Percentiles rank a stretch among this genome's conserved stretches.
Evolutionary conservation across 1,140 invertebrate genomes (phyloP).

Genomic region (Calosoma granatense): DNA sequence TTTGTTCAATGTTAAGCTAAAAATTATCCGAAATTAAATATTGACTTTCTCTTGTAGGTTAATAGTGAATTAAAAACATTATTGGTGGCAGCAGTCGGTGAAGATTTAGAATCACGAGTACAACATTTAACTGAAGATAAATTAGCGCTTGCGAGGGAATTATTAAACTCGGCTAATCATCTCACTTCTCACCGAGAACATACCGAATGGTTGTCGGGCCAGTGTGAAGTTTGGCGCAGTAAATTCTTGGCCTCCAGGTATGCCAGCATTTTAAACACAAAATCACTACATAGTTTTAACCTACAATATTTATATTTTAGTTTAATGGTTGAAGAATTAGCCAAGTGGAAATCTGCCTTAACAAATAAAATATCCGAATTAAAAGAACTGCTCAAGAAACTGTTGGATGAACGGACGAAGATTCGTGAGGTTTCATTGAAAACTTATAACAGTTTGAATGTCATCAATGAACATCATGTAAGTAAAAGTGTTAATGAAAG

Average conservation of each 20-base stretch:
- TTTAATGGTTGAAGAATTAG: slow-evolving; percentile 83
- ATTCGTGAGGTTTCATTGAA: slow-evolving; percentile 57
- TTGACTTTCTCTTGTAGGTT: slow-evolving; percentile 47
- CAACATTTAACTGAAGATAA: slow-evolving; percentile 86
- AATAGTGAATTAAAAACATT: slow-evolving; percentile 89
- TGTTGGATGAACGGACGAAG: slow-evolving; percentile 63
- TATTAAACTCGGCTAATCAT: slow-evolving; percentile 74
- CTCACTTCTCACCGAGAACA: slow-evolving; percentile 82
- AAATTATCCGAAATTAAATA: slow-evolving; percentile 5
- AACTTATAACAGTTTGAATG: slow-evolving; percentile 51
- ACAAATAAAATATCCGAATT: slow-evolving; percentile 65
- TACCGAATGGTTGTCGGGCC: slow-evolving; percentile 82
- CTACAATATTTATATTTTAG: slow-evolving; percentile 38
- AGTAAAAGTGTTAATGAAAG: slow-evolving; percentile 6
- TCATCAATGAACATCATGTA: not conserved
- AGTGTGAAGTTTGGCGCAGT: slow-evolving; percentile 91
- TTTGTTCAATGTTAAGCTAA: slow-evolving; percentile 28
- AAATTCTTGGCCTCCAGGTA: slow-evolving; percentile 90
- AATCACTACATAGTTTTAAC: not conserved
- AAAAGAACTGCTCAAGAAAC: slow-evolving; percentile 58
- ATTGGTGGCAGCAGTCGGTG: slow-evolving; percentile 85
- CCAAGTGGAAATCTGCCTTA: slow-evolving; percentile 69
- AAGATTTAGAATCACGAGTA: slow-evolving; percentile 81
- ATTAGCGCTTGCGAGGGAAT: slow-evolving; percentile 70
- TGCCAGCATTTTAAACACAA: slow-evolving; percentile 9